Base-by-base conservation (phyloP, 2,113 vertebrate genomes). In the Opisthocomus hoazin region DNA sequence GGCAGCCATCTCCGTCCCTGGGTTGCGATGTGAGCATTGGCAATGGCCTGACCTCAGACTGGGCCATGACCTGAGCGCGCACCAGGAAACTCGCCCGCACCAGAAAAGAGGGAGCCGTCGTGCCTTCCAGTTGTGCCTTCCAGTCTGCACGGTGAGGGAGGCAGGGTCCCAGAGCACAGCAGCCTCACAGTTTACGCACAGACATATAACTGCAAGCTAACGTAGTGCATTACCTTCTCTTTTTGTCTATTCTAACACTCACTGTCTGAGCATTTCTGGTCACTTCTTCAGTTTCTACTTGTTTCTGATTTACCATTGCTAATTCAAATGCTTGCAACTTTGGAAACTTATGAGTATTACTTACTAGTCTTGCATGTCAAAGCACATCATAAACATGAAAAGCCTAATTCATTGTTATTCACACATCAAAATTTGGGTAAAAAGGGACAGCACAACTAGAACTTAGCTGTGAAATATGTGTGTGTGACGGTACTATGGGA, bases 41-140 rank as follows among this genome's bases (percentile, higher is more conserved):
- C 39, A 53, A 7, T 17, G 16, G 29, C 24, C 19, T 51, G 68
- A 13, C 45, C 56, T 61, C 37, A 36, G 45, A 11, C 30, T 53
- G 34, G 48, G 88, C 24, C n/a, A 15, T 0, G 2, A 30, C 15
- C 36, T 30, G 34, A 15, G 34, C 2, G 1, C 6, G 15, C 30
- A n/a, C 16, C 4, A 20, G 19, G 17, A 75, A 69, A 79, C 15
- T 16, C 26, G 32, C 15, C 19, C 26, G 32, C 24, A 34, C 3
- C 3, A 34, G 56, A 17, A 43, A 23, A 41, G 19, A 41, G 11
- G 27, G 41, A 81, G 5, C 19, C 16, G 10, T 12, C 1, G 1
- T 17, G 9, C 24, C 24, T 65, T 48, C 19, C 63, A 30, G 11
- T 29, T n/a, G 1, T 17, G 9, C 24, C 24, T 65, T 48, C 19